A percentile compares a stretch with the other conserved stretches of the same genome.
phyloP scores from a whole-genome alignment of 64 coral and sea anemone species.

The Montipora foliosa region DNA sequence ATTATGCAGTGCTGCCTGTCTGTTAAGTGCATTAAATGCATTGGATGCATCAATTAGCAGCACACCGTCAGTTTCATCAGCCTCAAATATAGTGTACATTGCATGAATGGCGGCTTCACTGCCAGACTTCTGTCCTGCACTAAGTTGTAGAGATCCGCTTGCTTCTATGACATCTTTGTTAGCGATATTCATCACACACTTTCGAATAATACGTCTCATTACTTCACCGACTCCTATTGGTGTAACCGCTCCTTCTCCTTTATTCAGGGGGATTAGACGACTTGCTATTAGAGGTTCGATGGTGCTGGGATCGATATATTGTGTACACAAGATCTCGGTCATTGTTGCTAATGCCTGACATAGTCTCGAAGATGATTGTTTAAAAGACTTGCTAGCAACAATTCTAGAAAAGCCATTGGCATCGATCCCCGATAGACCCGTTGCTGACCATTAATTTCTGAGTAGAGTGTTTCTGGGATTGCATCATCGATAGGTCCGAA shows the following conservation, averaged over 20 bases:
- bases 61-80: constrained; percentile 51
- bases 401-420: constrained; percentile 42
- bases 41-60: constrained; percentile 58
- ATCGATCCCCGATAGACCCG: constrained; percentile 36
- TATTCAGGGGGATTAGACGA: constrained; percentile 49
- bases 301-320: constrained; percentile 42
- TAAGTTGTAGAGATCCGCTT: constrained; percentile 59
- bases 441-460: constrained; percentile 66
- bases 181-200: constrained; percentile 60
- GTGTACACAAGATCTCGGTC: constrained; percentile 26
- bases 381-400: constrained; percentile 50
- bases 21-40: constrained; percentile 21
- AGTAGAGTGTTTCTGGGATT: constrained; percentile 68
- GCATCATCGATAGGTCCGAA: constrained; percentile 63
- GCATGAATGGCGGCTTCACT: constrained; percentile 52
- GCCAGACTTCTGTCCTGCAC: constrained; percentile 48
- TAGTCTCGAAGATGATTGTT: constrained; percentile 13
- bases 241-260: constrained; percentile 40
- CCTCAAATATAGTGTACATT: constrained; percentile 55
- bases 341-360: constrained; percentile 13
- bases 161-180: constrained; percentile 56
- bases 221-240: constrained; percentile 52
- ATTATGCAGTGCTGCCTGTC: constrained; percentile 47
- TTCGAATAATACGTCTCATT: constrained; percentile 40
- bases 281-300: constrained; percentile 30